These are phyloP conservation scores for Leptodactylus fuscus DNA, from an alignment of 2,113 vertebrate species.

Conservation along the genomic window DNA sequence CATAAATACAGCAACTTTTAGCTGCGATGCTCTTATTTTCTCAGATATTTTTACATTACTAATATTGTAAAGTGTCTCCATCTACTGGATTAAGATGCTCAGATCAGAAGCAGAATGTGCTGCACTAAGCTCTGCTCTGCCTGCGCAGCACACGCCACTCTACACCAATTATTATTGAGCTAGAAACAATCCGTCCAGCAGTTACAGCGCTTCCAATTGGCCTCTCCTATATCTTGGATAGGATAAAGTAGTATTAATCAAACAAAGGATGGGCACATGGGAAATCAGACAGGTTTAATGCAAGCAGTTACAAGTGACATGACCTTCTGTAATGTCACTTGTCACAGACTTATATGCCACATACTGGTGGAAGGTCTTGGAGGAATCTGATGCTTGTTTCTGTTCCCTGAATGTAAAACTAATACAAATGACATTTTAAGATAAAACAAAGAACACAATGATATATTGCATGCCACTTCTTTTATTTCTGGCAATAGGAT, in stretches of 20 bases:
- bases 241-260: slow-evolving; percentile 80
- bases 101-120: background rate
- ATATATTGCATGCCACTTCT: slow-evolving; percentile 58
- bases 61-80: slow-evolving; percentile 29
- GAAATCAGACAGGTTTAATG: slow-evolving; percentile 95
- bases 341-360: slow-evolving; percentile 86
- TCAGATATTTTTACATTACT: background rate
- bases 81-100: slow-evolving; percentile 35
- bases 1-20: background rate
- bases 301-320: slow-evolving; percentile 96
- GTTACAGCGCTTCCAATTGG: slow-evolving; percentile 65
- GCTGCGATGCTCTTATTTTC: background rate
- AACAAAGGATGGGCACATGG: slow-evolving; percentile 82
- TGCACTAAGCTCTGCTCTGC: background rate
- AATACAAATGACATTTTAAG: slow-evolving; percentile 75
- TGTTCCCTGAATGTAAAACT: slow-evolving; percentile 70
- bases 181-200: background rate
- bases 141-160: background rate
- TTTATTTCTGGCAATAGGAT: slow-evolving; percentile 23
- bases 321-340: slow-evolving; percentile 98
- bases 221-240: slow-evolving; percentile 70
- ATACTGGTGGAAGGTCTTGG: slow-evolving; percentile 71
- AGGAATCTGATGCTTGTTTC: slow-evolving; percentile 70
- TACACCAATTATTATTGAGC: slow-evolving; percentile 20
- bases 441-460: slow-evolving; percentile 62